Evolutionary conservation across 2,888 invertebrate genomes (phyloP), one percentile per base, ranked within the genome.

Genomic region (Ichneumoninae sp.): DNA sequence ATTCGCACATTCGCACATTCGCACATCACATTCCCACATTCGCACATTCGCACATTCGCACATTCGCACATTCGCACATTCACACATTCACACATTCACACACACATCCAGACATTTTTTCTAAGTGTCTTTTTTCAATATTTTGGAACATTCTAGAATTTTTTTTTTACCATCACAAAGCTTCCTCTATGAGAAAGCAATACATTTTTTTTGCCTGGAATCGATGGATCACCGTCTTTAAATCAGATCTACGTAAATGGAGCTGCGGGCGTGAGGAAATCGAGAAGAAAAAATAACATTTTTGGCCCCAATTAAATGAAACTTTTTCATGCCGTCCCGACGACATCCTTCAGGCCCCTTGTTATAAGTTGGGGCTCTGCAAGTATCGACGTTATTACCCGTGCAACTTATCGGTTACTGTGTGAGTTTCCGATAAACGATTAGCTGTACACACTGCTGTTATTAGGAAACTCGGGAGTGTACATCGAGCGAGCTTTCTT

Each of bases 391-490:
- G 26, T 60, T 26, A 44, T 22, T 10, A 44, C 16, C 44, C 10
- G 44, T 44, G 47, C 26, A n/a, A 60, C 16, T 73, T 73, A 47
- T 60, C 40, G 30, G 26, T 30, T 30, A 8, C 4, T 30, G 30
- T n/a, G 16, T 30, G 60, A 60, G 60, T 73, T 57, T 26, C 8
- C 26, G 60, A 44, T 73, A 22, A 63, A 8, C 47, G 40, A 73
- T 73, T 40, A 57, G 60, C 8, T 60, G 8, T 47, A 13, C n/a
- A 33, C 36, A 30, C 33, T 16, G 6, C 63, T 7, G 16, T 16
- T 63, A 30, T 63, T 63, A 30, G 63, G 63, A 63, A 63, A 63
- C 63, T 63, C 16, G 0, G 63, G 6, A 33, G 30, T 63, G 30
- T 10, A 57, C 57, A 13, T 33, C 63, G 33, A 33, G 30, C 63